Percentiles rank a stretch among this genome's conserved stretches.
These are phyloP conservation scores for Belonocnema kinseyi DNA, from an alignment of 1,140 invertebrate genomes.

Conservation along the genomic window DNA sequence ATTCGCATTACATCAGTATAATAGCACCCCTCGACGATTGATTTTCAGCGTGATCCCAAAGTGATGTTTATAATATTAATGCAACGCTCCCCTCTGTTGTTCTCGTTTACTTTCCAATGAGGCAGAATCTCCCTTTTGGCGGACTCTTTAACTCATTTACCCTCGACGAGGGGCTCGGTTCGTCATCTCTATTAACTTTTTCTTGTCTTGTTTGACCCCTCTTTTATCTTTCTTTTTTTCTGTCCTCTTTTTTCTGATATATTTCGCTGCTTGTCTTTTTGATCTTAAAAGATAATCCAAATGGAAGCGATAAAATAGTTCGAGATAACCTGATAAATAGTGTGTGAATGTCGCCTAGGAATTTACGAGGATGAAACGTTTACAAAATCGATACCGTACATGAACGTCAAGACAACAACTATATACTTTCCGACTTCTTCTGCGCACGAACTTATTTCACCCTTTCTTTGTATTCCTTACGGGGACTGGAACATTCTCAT, in stretches of 20 bases:
- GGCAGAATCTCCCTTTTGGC: constrained; percentile 22
- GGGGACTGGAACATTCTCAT: constrained; percentile 17
- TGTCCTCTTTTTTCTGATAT: neutral
- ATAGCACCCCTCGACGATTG: constrained; percentile 15
- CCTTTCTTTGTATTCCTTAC: constrained; percentile 19
- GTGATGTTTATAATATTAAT: constrained; percentile 27
- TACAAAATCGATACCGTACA: constrained; percentile 23
- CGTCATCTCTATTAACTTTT: constrained; percentile 29
- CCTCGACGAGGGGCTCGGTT: constrained; percentile 24
- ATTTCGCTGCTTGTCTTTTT: constrained; percentile 9
- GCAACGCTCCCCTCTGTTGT: constrained; percentile 26
- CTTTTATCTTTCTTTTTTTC: constrained; percentile 3
- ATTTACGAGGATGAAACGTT: constrained; percentile 22
- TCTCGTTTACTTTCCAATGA: constrained; percentile 28
- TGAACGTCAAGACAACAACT: constrained; percentile 27
- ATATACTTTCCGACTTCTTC: constrained; percentile 13
- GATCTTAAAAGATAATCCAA: neutral
- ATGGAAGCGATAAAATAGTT: neutral
- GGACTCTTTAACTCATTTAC: constrained; percentile 23
- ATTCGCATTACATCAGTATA: constrained; percentile 17
- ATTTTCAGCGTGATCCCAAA: constrained; percentile 12
- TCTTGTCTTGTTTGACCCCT: constrained; percentile 26
- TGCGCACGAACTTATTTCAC: constrained; percentile 26
- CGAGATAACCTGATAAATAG: constrained; percentile 21
- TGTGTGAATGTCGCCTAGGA: constrained; percentile 9